phyloP scores from a whole-genome alignment of 2,113 vertebrate genomes.

The Cochlearius cochlearius region DNA sequence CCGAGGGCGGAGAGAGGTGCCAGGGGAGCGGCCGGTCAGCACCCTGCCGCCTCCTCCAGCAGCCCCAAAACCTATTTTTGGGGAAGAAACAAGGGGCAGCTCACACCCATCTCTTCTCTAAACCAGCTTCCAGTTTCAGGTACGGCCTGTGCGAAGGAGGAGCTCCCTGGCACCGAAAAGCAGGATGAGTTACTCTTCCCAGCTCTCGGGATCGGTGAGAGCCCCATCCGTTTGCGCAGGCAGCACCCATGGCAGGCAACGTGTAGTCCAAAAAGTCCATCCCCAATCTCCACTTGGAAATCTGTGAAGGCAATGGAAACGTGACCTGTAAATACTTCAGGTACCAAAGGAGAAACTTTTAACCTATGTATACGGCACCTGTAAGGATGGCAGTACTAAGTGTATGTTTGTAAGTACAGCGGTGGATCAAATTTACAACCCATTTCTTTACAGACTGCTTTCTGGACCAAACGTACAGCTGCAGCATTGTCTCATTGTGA shows the following conservation, averaged over 20 bases:
- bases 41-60: not conserved
- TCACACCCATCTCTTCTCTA: not conserved
- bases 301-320: not conserved
- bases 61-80: not conserved
- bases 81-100: not conserved
- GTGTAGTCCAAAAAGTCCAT: too few species aligned
- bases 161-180: not conserved
- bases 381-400: not conserved
- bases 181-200: not conserved
- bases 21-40: not conserved
- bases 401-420: not conserved
- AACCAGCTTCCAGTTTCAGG: not conserved
- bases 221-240: not conserved
- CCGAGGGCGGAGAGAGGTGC: not conserved
- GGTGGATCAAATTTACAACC: not conserved
- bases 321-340: not conserved
- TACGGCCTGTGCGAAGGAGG: not conserved
- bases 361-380: not conserved
- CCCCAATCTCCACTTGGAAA: not conserved
- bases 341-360: not conserved
- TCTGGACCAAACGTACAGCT: not conserved
- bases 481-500: not conserved
- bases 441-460: not conserved
- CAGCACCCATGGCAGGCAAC: too few species aligned
- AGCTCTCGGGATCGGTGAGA: too few species aligned